Evolutionary conservation across 2,797 vertebrate species (phyloP), one percentile per base, ranked within the genome.

Genomic region (Anguilla obscura): DNA sequence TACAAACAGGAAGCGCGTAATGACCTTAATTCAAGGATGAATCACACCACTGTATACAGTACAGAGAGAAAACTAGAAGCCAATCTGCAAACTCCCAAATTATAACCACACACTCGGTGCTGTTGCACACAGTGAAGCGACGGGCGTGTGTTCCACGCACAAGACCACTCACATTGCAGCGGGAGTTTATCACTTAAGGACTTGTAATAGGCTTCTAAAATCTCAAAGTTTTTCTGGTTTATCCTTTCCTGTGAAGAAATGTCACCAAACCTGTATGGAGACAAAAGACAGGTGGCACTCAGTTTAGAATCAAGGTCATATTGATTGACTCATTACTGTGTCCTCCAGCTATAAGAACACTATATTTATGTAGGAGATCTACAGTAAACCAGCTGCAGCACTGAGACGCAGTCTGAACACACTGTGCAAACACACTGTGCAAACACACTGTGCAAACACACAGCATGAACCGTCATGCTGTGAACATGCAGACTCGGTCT

Each of bases 151-250:
- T 16, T 50, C 8, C 76, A 50, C 9, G 24, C 33, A 8, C 16
- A n/a, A 48, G 40, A 80, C 66, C 92, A 98, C 98, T 99, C 94
- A 99, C 98, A 98, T 94, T 98, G 97, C 93, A 95, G 92, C 90
- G 98, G 96, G 95, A 98, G 95, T 94, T 97, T 97, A 95, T 99
- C 98, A 4, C 94, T 97, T 95, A 99, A 96, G 88, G 96, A 94
- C 90, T 97, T 97, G 93, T 96, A 99, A 96, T 99, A 99, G 87
- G 97, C 96, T 92, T 98, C 97, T 88, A 99, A 95, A 91, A 97
- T 96, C 93, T 99, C 97, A 90, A 99, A 97, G 94, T 98, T 99
- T 94, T 96, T 98, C 94, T 98, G 98, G 94, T 99, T 99, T 96
- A 99, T 98, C 92, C 96, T 97, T 93, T 99, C 98, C 94, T 99